A percentile compares a stretch with the other conserved stretches of the same genome.
These are phyloP conservation scores for Triplophysa bombifrons DNA, from an alignment of 2,797 vertebrate genomes.

Conservation along the genomic window DNA sequence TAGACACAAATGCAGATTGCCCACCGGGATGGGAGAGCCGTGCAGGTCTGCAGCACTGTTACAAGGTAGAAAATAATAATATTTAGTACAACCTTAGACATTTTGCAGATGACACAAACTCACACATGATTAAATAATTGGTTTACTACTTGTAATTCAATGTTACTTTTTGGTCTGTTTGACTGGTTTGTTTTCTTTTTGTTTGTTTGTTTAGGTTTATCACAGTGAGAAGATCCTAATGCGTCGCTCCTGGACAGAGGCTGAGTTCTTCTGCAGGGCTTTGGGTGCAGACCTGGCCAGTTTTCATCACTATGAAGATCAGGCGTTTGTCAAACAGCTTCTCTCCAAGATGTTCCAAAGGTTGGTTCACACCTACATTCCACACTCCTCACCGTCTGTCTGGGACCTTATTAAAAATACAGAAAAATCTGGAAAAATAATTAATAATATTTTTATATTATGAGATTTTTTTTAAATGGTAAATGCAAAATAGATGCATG, in stretches of 20 bases:
- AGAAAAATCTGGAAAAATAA: too few species aligned
- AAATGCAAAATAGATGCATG: too few species aligned
- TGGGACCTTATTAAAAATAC: too few species aligned
- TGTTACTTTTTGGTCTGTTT: neutral
- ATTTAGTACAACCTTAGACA: neutral
- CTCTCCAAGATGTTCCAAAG: conserved; percentile 87
- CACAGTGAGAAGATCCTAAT: conserved; percentile 91
- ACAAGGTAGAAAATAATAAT: conserved; percentile 78
- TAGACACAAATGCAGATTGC: conserved; percentile 80
- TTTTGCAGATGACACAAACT: too few species aligned
- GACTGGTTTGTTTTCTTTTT: neutral
- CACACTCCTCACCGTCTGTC: neutral
- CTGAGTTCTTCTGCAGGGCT: conserved; percentile 89
- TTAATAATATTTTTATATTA: too few species aligned
- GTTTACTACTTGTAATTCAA: too few species aligned
- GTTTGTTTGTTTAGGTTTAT: conserved; percentile 80
- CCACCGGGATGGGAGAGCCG: conserved; percentile 88
- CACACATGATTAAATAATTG: too few species aligned
- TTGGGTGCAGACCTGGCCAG: conserved; percentile 92
- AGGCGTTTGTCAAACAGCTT: conserved; percentile 85
- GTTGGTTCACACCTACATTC: conserved; percentile 72
- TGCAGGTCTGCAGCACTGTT: conserved; percentile 81
- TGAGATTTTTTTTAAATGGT: too few species aligned
- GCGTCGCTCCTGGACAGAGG: conserved; percentile 92
- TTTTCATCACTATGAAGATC: conserved; percentile 88